Conservation (phyloP, 2,113 vertebrate species). For the Glaucomys volans region DNA sequence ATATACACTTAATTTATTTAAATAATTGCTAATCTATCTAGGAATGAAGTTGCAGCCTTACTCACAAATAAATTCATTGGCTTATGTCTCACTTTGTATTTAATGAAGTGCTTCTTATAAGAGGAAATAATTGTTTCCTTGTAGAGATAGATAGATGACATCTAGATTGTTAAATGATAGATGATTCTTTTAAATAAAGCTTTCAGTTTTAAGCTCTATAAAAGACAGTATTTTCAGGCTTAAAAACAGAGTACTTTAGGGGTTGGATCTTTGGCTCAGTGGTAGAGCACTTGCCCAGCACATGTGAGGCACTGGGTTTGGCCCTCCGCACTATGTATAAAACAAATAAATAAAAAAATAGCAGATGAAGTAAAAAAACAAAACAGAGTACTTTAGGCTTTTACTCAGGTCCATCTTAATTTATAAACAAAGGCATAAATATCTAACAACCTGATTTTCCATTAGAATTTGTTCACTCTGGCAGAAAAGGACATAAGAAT, state of each 20-base stretch:
- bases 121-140: neutral
- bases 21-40: neutral
- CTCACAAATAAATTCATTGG: neutral
- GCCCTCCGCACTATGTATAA: too few relatives aligned
- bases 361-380: neutral
- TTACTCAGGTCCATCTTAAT: neutral
- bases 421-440: neutral
- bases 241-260: neutral
- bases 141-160: neutral
- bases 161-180: neutral
- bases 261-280: too few relatives aligned
- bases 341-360: too few relatives aligned
- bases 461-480: neutral
- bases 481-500: neutral
- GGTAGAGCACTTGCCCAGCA: too few relatives aligned
- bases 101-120: neutral
- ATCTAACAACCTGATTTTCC: neutral
- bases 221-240: neutral
- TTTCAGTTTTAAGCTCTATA: neutral
- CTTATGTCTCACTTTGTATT: neutral
- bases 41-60: neutral
- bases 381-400: neutral
- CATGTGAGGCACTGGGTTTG: too few relatives aligned
- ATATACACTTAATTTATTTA: neutral
- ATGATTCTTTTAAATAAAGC: neutral